phyloP scores from a whole-genome alignment of 1,140 invertebrate species.

The Papilio polyxenes region DNA sequence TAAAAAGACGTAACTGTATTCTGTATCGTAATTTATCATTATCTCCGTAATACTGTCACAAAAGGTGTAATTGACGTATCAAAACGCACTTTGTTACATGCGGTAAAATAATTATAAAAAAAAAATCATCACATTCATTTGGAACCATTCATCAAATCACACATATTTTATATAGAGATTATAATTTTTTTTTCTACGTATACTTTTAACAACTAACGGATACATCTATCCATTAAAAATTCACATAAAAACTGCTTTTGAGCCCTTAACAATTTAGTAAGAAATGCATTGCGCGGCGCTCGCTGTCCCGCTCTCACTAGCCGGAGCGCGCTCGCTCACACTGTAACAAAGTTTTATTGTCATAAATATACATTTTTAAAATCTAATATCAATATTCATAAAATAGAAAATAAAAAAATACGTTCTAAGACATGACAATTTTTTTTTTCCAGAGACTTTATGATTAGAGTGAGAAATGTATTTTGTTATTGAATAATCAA shows the following conservation, averaged over 20 bases:
- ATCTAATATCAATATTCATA: not conserved
- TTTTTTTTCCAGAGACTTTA: not conserved
- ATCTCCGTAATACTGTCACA: constrained; percentile 79
- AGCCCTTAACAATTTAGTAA: constrained; percentile 69
- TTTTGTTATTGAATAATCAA: not conserved
- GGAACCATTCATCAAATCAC: constrained; percentile 41
- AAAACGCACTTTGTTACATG: constrained; percentile 49
- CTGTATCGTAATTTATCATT: constrained; percentile 40
- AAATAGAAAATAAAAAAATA: not conserved
- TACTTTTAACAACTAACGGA: constrained; percentile 49
- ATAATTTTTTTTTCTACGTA: constrained; percentile 58
- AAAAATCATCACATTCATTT: constrained; percentile 42
- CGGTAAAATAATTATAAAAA: constrained; percentile 44
- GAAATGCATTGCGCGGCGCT: constrained; percentile 60
- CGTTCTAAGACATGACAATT: not conserved
- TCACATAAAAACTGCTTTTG: constrained; percentile 77
- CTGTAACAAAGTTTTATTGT: constrained; percentile 58
- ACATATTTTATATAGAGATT: constrained; percentile 59
- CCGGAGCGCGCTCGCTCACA: constrained; percentile 53
- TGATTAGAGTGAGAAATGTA: not conserved
- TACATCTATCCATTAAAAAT: constrained; percentile 72
- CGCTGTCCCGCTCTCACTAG: not conserved
- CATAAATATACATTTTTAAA: not conserved
- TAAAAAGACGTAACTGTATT: not conserved
- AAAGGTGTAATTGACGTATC: constrained; percentile 68